Percentiles rank a stretch among this genome's conserved stretches.
Conservation (phyloP, 2,797 vertebrate species). For the Threskiornis aethiopicus region DNA sequence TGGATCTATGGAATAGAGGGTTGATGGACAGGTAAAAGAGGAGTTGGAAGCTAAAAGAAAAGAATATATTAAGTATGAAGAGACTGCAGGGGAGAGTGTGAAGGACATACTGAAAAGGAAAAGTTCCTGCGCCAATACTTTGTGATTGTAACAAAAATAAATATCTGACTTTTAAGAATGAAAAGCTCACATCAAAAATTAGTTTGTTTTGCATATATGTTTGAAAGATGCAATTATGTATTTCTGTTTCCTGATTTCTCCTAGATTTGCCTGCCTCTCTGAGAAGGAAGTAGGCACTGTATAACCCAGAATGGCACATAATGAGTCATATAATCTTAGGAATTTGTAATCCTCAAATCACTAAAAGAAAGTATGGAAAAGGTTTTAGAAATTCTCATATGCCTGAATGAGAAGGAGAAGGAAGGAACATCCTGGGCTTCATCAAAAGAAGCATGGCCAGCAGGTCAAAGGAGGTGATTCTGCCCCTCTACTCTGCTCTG, state of each 20-base stretch:
- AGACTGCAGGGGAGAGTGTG: slow-evolving; percentile 25
- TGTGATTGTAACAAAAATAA: slow-evolving; percentile 11
- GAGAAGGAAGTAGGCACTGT: neutral
- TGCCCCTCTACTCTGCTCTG: too few species aligned
- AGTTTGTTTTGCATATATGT: neutral
- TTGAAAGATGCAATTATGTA: neutral
- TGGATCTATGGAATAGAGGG: slow-evolving; percentile 39
- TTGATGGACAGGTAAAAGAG: slow-evolving; percentile 71
- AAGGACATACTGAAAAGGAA: slow-evolving; percentile 47
- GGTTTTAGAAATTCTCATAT: neutral
- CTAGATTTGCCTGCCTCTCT: neutral
- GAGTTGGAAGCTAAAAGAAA: slow-evolving; percentile 59
- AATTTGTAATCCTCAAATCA: neutral
- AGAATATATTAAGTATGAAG: slow-evolving; percentile 46
- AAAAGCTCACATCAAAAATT: slow-evolving; percentile 11
- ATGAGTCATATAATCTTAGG: neutral
- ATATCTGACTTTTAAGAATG: slow-evolving; percentile 3
- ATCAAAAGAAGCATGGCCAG: too few species aligned
- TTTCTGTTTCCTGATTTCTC: neutral
- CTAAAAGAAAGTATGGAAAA: neutral
- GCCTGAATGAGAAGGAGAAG: neutral
- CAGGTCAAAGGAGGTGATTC: too few species aligned
- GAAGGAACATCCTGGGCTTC: neutral
- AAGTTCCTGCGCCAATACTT: neutral
- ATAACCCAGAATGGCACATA: neutral